These are phyloP conservation scores for Chaetodon trifasciatus DNA, from an alignment of 2,797 vertebrate genomes.

Conservation along the genomic window DNA sequence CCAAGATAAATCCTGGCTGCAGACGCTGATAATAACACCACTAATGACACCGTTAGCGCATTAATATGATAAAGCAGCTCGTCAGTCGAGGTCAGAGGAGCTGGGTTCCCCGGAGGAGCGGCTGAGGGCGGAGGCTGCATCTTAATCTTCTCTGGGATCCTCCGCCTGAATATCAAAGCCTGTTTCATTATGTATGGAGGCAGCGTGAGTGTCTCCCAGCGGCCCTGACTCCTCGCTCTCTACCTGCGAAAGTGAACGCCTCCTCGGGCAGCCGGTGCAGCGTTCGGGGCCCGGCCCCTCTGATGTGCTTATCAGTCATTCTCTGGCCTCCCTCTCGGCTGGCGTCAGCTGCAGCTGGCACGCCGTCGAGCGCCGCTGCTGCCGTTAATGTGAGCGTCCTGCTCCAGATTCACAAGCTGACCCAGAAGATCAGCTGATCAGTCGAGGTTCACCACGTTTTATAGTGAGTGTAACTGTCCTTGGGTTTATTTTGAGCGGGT, in stretches of 20 bases:
- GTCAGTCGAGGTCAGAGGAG: conserved; percentile 58
- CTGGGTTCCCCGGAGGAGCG: conserved; percentile 32
- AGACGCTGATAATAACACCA: conserved; percentile 34
- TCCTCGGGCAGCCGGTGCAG: conserved; percentile 22
- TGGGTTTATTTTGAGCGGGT: not conserved
- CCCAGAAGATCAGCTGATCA: conserved; percentile 39
- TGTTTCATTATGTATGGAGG: conserved; percentile 50
- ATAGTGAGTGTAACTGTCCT: not conserved
- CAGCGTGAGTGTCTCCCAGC: conserved; percentile 31
- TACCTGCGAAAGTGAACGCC: conserved; percentile 45
- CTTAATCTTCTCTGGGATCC: conserved; percentile 48
- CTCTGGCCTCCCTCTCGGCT: conserved; percentile 14
- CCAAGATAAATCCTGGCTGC: conserved; percentile 17
- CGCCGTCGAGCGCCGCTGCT: conserved; percentile 9
- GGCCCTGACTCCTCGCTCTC: conserved; percentile 25
- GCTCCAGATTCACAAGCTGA: conserved; percentile 53
- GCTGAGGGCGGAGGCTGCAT: conserved; percentile 51
- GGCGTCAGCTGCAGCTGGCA: conserved; percentile 15
- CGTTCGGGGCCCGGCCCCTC: conserved; percentile 25
- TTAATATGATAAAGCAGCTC: conserved; percentile 59
- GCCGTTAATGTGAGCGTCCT: conserved; percentile 57
- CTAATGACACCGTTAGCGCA: conserved; percentile 37
- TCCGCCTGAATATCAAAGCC: conserved; percentile 49
- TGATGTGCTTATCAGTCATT: conserved; percentile 55
- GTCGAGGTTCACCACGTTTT: not conserved